Conservation (phyloP, 2,113 vertebrate species). For the Apus apus region DNA sequence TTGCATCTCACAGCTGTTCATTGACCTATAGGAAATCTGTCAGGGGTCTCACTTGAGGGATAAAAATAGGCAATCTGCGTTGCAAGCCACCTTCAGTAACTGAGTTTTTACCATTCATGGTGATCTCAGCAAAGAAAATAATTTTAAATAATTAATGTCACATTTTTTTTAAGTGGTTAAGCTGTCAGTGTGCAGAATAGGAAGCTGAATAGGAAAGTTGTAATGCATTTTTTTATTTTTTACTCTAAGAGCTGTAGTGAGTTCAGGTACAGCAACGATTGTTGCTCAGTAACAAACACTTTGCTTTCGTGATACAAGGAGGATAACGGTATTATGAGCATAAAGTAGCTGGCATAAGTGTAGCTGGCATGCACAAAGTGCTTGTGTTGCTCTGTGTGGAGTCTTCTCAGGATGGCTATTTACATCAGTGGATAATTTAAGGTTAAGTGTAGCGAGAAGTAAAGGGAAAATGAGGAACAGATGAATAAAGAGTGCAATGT, state of each 20-base stretch:
- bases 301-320: background rate
- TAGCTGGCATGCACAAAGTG: background rate
- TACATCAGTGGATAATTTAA: background rate
- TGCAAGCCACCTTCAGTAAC: conserved; percentile 42
- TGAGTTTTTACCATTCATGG: conserved; percentile 58
- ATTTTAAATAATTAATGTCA: conserved; percentile 2
- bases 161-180: background rate
- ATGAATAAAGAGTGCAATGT: background rate
- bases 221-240: background rate
- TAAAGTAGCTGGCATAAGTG: background rate
- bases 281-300: background rate
- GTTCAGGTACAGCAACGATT: background rate
- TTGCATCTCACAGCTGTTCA: conserved; percentile 58
- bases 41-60: conserved; percentile 51
- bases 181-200: background rate
- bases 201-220: background rate
- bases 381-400: background rate
- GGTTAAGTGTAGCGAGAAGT: background rate
- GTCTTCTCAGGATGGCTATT: background rate
- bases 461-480: background rate
- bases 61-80: conserved; percentile 65
- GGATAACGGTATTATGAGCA: background rate
- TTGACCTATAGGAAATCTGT: conserved; percentile 51
- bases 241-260: background rate
- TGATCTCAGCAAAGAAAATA: conserved; percentile 23